Evolutionary conservation across 1,140 invertebrate genomes (phyloP).

Genomic region (Solen grandis): DNA sequence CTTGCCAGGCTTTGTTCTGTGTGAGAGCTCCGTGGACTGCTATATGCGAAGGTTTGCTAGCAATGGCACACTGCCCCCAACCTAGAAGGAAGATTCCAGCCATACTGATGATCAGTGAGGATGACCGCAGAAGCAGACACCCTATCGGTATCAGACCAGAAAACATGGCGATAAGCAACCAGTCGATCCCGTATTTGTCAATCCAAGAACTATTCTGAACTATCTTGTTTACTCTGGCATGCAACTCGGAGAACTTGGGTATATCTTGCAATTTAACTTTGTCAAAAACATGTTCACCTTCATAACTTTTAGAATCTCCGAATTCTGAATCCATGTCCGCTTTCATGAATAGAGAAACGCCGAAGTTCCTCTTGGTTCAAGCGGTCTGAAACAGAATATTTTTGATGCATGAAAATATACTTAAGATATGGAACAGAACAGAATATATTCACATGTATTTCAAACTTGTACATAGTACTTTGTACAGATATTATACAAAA

Average conservation of each 20-base stretch:
- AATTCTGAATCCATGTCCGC: too few species aligned
- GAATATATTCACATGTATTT: too few species aligned
- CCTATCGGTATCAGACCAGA: slow-evolving; percentile 54
- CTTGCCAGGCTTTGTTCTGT: slow-evolving; percentile 55
- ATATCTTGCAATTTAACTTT: slow-evolving; percentile 67
- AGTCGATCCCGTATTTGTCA: slow-evolving; percentile 75
- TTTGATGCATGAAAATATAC: too few species aligned
- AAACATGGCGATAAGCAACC: slow-evolving; percentile 52
- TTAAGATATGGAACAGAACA: too few species aligned
- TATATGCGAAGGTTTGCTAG: slow-evolving; percentile 68
- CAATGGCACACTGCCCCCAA: slow-evolving; percentile 63
- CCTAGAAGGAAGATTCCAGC: slow-evolving; percentile 69
- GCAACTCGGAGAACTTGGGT: slow-evolving; percentile 68
- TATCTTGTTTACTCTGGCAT: slow-evolving; percentile 60
- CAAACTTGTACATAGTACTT: too few species aligned
- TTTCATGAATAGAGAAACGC: too few species aligned
- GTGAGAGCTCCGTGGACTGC: slow-evolving; percentile 67
- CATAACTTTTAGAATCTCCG: too few species aligned
- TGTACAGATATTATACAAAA: too few species aligned
- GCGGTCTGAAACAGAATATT: too few species aligned
- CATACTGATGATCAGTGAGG: slow-evolving; percentile 28
- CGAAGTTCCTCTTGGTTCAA: too few species aligned
- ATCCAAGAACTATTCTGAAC: slow-evolving; percentile 64
- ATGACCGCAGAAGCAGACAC: slow-evolving; percentile 58
- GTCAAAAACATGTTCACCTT: too few species aligned